These are phyloP conservation scores for Melinopterus prodromus DNA, from an alignment of 2,888 invertebrate species.

Conservation along the genomic window DNA sequence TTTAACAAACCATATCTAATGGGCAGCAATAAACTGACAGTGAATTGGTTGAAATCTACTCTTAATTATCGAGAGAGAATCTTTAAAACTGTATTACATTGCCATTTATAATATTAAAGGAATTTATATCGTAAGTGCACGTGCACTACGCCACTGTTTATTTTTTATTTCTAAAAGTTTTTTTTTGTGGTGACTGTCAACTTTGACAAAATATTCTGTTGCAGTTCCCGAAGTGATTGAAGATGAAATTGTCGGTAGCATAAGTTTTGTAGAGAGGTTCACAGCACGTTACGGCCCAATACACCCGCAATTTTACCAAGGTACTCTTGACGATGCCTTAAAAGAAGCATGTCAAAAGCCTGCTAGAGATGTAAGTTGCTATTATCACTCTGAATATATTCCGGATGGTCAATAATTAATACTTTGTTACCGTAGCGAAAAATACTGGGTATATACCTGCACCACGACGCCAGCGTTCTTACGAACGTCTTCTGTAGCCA, in stretches of 20 bases:
- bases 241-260: conserved; percentile 85
- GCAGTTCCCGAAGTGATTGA: conserved; percentile 87
- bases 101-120: too few species aligned
- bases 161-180: too few species aligned
- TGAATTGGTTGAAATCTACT: too few species aligned
- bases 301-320: conserved; percentile 91
- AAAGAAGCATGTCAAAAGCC: conserved; percentile 89
- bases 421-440: conserved; percentile 73
- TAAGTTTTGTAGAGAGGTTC: conserved; percentile 89
- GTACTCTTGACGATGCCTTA: conserved; percentile 89
- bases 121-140: too few species aligned
- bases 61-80: too few species aligned
- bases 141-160: too few species aligned
- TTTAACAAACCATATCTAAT: too few species aligned
- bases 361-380: conserved; percentile 80
- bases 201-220: conserved; percentile 26
- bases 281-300: conserved; percentile 84
- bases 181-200: too few species aligned
- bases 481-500: conserved; percentile 98
- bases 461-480: conserved; percentile 94
- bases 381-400: background rate
- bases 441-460: conserved; percentile 92
- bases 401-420: background rate
- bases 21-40: too few species aligned
- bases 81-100: too few species aligned